Base-by-base conservation (phyloP, 1,140 invertebrate species). In the Oscheius sp. region DNA sequence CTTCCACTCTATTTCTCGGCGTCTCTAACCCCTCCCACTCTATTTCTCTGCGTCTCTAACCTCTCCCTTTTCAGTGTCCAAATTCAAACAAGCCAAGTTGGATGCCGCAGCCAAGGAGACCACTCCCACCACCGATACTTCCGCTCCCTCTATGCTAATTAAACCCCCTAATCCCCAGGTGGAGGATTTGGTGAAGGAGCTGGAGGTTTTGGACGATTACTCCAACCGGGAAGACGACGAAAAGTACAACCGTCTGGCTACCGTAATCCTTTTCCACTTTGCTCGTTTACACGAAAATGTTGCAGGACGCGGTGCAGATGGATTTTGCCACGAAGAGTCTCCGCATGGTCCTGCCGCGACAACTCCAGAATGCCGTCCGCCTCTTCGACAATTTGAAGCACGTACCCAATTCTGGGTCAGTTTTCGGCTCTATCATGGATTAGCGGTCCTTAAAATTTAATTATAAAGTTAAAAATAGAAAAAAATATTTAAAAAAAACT, bases 281-380 rank as follows among this genome's bases (percentile, higher is more conserved):
- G 2, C 2, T 28, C 18, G 36, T 42, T 26, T 26, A 32, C 18
- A 28, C 7, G 42, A 49, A 45, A 38, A 15, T 38, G 32, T 2
- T 3, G 46, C 52, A 79, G 78, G 78, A 79, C 38, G 76, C 78
- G 0, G 68, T 79, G 32, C 78, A 79, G 55, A 20, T 75, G 35
- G 78, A 79, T 52, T 45, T 79, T 3, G 66, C 77, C 10, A 31
- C 73, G 15, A 79, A 79, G 71, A 69, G 62, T 34, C 20, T 78
- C 26, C 26, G 62, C 34, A 58, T 52, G 35, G 52, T 78, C 18
- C 3, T 59, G 26, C 65, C 79, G 2, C 36, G 78, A 2, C 79
- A 79, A 29, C 68, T 76, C 46, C 68, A 73, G 29, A 78, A 79
- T 35, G 61, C 79, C 1, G 26, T 79, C 0, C 64, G 49, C 26